These are phyloP conservation scores for Chaenocephalus aceratus DNA, from an alignment of 2,113 vertebrate species.

Conservation along the genomic window DNA sequence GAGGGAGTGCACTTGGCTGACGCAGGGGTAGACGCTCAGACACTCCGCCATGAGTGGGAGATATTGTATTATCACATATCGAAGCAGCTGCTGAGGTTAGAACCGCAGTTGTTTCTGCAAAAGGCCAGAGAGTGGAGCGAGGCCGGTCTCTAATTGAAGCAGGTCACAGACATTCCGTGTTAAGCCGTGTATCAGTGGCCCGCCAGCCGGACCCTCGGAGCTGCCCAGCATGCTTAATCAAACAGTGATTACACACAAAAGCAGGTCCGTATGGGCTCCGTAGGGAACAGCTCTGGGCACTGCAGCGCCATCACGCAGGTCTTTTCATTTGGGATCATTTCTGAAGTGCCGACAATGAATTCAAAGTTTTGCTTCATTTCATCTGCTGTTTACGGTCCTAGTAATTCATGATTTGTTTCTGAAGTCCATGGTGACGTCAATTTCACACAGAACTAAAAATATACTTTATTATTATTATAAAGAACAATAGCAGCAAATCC, in stretches of 20 bases:
- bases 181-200: slow-evolving; percentile 80
- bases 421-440: neutral
- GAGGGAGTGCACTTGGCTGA: slow-evolving; percentile 53
- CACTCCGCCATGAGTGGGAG: slow-evolving; percentile 31
- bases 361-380: slow-evolving; percentile 25
- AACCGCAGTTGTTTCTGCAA: slow-evolving; percentile 45
- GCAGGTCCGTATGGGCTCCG: slow-evolving; percentile 79
- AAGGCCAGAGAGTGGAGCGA: slow-evolving; percentile 44
- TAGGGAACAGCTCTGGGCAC: slow-evolving; percentile 69
- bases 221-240: slow-evolving; percentile 83
- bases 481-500: too few relatives aligned
- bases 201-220: slow-evolving; percentile 75
- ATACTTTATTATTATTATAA: neutral
- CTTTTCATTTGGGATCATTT: slow-evolving; percentile 73
- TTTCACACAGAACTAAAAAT: neutral
- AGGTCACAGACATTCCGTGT: slow-evolving; percentile 80
- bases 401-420: neutral
- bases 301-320: slow-evolving; percentile 76
- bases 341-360: slow-evolving; percentile 60
- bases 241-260: slow-evolving; percentile 86
- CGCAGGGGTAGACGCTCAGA: slow-evolving; percentile 29
- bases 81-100: slow-evolving; percentile 50
- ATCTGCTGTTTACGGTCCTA: neutral
- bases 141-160: slow-evolving; percentile 66
- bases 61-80: slow-evolving; percentile 32